Percentiles rank a stretch among this genome's conserved stretches.
Conservation (phyloP, 2,888 invertebrate species). For the Eupelmus urozonus region DNA sequence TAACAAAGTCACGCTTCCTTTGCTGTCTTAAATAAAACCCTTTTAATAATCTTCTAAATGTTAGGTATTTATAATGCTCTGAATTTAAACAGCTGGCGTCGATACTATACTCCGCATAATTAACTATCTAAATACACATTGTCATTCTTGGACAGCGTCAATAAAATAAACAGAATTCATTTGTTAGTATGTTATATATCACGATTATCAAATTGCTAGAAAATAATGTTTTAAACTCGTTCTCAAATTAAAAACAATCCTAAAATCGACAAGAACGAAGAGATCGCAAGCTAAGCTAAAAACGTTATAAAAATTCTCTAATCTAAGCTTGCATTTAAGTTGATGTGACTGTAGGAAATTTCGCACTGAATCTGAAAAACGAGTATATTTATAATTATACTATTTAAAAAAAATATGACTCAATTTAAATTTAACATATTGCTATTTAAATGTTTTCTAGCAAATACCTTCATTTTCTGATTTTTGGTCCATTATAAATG, state of each 20-base stretch:
- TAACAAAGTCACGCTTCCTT: constrained; percentile 30
- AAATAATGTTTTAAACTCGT: constrained; percentile 25
- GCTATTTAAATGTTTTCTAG: too few species aligned
- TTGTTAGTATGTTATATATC: constrained; percentile 52
- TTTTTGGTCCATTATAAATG: constrained; percentile 29
- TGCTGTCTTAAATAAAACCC: constrained; percentile 39
- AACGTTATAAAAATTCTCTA: constrained; percentile 46
- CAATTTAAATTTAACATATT: too few species aligned
- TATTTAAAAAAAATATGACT: constrained; percentile 12
- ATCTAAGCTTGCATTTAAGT: constrained; percentile 48
- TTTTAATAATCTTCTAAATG: constrained; percentile 42
- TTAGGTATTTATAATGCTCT: constrained; percentile 42
- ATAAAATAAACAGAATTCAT: constrained; percentile 51
- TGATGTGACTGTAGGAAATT: constrained; percentile 24
- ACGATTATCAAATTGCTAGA: constrained; percentile 52
- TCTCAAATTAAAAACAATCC: constrained; percentile 40
- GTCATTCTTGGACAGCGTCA: constrained; percentile 42
- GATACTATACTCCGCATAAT: constrained; percentile 36
- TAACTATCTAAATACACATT: constrained; percentile 47
- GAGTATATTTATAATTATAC: constrained; percentile 28
- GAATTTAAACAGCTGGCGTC: constrained; percentile 28
- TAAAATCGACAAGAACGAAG: constrained; percentile 43
- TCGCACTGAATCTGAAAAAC: constrained; percentile 37
- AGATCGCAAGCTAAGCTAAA: constrained; percentile 51
- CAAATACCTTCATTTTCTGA: constrained; percentile 6